phyloP scores from a whole-genome alignment of 2,888 invertebrate species.

The Euclidia mi region DNA sequence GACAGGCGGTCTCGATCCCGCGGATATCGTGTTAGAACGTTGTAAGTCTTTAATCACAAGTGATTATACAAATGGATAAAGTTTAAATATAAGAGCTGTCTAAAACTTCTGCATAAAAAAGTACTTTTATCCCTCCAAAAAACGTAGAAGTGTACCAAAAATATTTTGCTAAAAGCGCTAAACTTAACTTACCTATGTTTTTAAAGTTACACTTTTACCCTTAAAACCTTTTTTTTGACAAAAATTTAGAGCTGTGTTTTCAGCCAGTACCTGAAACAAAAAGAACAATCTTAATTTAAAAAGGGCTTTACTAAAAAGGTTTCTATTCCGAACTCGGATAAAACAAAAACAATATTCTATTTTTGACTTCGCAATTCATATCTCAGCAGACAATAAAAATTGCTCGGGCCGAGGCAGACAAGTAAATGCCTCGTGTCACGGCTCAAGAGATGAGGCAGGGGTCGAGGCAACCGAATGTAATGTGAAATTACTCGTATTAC shows the following conservation, averaged over 20 bases:
- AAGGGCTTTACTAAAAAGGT: conserved; percentile 6
- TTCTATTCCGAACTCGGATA: neutral
- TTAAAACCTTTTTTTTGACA: neutral
- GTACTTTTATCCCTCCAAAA: too few species aligned
- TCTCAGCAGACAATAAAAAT: conserved; percentile 4
- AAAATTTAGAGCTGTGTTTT: conserved; percentile 2
- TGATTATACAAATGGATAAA: conserved; percentile 8
- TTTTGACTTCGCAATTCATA: conserved; percentile 7
- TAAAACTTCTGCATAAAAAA: neutral
- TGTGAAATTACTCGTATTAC: conserved; percentile 68
- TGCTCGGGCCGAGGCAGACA: conserved; percentile 25
- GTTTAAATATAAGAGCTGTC: neutral
- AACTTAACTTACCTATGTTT: neutral
- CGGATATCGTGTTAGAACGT: conserved; percentile 33
- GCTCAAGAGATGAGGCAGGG: conserved; percentile 46
- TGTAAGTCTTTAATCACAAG: conserved; percentile 26
- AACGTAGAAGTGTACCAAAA: too few species aligned
- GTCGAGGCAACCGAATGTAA: conserved; percentile 69
- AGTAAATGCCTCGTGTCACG: conserved; percentile 52
- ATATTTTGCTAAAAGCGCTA: too few species aligned
- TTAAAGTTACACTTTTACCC: neutral
- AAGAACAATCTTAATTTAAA: conserved; percentile 6
- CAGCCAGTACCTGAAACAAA: conserved; percentile 45
- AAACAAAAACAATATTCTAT: conserved; percentile 11
- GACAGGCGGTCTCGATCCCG: conserved; percentile 45